Evolutionary conservation across 1,140 invertebrate genomes (phyloP), one percentile per base, ranked within the genome.

Genomic region (Asbolus verrucosus): DNA sequence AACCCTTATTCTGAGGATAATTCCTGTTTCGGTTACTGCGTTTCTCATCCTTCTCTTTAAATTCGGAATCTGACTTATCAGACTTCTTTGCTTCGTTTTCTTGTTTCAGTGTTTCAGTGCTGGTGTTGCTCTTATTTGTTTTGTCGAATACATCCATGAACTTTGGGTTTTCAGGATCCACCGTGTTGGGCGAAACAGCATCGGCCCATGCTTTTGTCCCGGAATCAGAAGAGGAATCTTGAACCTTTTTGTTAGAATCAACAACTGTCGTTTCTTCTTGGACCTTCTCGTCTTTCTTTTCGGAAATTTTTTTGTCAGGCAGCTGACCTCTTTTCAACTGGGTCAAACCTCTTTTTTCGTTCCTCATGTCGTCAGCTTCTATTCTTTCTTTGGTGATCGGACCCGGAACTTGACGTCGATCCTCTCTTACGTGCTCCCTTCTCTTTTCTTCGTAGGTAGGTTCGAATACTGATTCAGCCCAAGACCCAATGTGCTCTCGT

Each of bases 371-470:
- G 11, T 87, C 86, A 1, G 87, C 87, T 73, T 87, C 87, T 0
- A 89, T 79, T 71, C 87, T 87, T 41, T 89, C 87, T 62, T 86
- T 84, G 1, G 87, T 89, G 1, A 89, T 86, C 0, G 87, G 87
- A 16, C 86, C 86, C 0, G 87, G 86, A 4, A 86, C 84, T 60
- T 82, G 78, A 27, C 83, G 79, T 4, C 81, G 73, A 43, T 82
- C 72, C 50, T 76, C 79, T 66, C 71, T 74, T 18, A 15, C 67
- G 65, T 60, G 70, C 18, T 83, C 81, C 13, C 80, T 75, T 39
- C 80, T 79, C 27, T 79, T 83, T 16, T 84, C 83, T 33, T 84
- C 85, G 46, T 85, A 86, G 50, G 84, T 80, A 0, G 80, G 75
- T 15, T 78, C 77, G 30, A 72, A 76, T 21, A 70, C 72, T 3